Base-by-base conservation (phyloP, 1,140 invertebrate genomes). In the Drosophila busckii region DNA sequence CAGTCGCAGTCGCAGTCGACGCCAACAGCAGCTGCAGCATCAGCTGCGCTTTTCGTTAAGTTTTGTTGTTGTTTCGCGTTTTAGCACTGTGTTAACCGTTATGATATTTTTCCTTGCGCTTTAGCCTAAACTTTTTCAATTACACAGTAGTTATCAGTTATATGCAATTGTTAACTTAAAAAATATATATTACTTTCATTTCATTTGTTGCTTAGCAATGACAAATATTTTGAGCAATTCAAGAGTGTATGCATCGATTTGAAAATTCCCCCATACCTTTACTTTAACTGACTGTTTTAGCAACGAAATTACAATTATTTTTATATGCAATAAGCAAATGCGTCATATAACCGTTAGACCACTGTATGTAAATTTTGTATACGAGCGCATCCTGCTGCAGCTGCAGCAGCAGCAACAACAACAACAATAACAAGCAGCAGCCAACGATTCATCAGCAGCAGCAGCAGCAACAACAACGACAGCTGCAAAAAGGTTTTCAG, bases 31-130 rank as follows among this genome's bases (percentile, higher is more conserved):
- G 42, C 40, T 54, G 41, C 19, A 52, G 49, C 52, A 66, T 52
- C 69, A 62, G 69, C 63, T 73, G 46, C 62, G 64, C 56, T 54
- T 70, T 50, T 13, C 54, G 64, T 63, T 76, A 63, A 63, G 71
- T 66, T 63, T 28, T 69, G 65, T 52, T 46, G 70, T 70, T 45
- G 48, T 34, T 54, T 67, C 68, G 73, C 31, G 19, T 28, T 13
- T 32, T 41, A 13, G 20, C n/a, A n/a, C n/a, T n/a, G n/a, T n/a
- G n/a, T n/a, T n/a, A n/a, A n/a, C n/a, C n/a, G n/a, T n/a, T n/a
- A n/a, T n/a, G n/a, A n/a, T n/a, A n/a, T n/a, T n/a, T n/a, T n/a
- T 45, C 26, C 34, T 58, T 64, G 60, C 60, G 60, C 64, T 50
- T 48, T 60, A 65, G 41, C 22, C 26, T 17, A 22, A 22, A 13